Base-by-base conservation (phyloP, 92 coral and sea anemone genomes). In the Porites cylindrica region DNA sequence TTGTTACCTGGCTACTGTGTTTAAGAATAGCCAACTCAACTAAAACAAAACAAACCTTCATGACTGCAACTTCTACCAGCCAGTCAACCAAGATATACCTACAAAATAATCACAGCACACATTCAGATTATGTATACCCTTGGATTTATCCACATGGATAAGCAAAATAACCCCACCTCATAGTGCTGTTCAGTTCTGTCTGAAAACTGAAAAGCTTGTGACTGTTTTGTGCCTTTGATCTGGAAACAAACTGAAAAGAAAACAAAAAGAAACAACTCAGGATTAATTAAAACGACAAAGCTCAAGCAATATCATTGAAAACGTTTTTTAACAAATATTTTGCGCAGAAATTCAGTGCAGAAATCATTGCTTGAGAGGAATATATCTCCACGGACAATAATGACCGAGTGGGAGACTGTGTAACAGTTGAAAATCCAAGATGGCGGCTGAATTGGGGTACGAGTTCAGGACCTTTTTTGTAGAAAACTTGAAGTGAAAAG, bases 21-120 rank as follows among this genome's bases (percentile, higher is more conserved):
- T 73, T 69, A 8, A 69, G 18, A 10, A 21, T 0, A 54, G 32
- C 47, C 65, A 21, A 61, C 29, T 7, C 26, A 61, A 83, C 20
- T 8, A 10, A 8, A 77, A 50, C 17, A 47, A 6, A 8, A 32
- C 83, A 43, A 18, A 97, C 99, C 97, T 97, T 97, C 99, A 97
- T 97, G 1, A 96, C 93, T 21, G 98, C 96, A 79, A 97, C 99
- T 89, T 97, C 99, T 76, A 97, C 98, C 7, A 97, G 88, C 99
- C 99, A 97, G 88, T 97, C 99, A 10, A 97, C 99, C 75, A 97
- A 86, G 73, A 97, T 97, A 84, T 93, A 95, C 68, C 99, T 97
- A 56, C 14, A 56, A 56, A 56, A 8, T 56, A 56, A 56, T 8
- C 11, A 56, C 13, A 56, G 17, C 47, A 38, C 47, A 38, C 47